Percentiles rank a stretch among this genome's conserved stretches.
phyloP scores from a whole-genome alignment of 2,113 vertebrate species.

The Zosterops hypoxanthus region DNA sequence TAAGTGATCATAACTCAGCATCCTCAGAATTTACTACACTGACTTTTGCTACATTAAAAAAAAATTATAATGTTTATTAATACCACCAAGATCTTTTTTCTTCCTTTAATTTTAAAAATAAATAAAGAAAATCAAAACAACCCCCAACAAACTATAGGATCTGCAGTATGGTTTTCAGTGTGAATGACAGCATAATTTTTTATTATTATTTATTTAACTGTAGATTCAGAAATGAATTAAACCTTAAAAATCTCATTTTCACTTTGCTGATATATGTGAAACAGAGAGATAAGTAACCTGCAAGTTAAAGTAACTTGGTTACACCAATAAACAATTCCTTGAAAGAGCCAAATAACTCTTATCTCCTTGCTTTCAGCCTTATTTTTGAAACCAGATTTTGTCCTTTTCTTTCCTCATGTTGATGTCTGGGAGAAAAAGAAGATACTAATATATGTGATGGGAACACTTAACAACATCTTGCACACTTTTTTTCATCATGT shows the following conservation, averaged over 20 bases:
- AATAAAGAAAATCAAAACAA: not conserved
- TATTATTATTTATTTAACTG: not conserved
- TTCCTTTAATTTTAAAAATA: not conserved
- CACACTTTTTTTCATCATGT: not conserved
- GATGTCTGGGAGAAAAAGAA: not conserved
- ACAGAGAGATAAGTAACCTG: not conserved
- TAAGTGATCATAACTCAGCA: not conserved
- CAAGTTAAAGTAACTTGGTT: not conserved
- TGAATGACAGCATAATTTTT: not conserved
- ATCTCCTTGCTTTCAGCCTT: not conserved
- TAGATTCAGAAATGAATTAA: not conserved
- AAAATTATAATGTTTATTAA: not conserved
- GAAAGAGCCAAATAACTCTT: not conserved
- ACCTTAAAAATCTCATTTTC: not conserved
- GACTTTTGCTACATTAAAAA: not conserved
- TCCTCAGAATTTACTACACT: not conserved
- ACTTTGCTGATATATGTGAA: not conserved
- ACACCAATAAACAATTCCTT: not conserved
- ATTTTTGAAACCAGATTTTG: not conserved
- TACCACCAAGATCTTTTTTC: not conserved
- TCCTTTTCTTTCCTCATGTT: not conserved
- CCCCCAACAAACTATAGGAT: not conserved
- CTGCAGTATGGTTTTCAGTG: not conserved
- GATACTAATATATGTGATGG: not conserved
- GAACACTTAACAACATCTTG: not conserved